phyloP scores from a whole-genome alignment of 2,113 vertebrate species.

The Rhynchopsitta pachyrhyncha region DNA sequence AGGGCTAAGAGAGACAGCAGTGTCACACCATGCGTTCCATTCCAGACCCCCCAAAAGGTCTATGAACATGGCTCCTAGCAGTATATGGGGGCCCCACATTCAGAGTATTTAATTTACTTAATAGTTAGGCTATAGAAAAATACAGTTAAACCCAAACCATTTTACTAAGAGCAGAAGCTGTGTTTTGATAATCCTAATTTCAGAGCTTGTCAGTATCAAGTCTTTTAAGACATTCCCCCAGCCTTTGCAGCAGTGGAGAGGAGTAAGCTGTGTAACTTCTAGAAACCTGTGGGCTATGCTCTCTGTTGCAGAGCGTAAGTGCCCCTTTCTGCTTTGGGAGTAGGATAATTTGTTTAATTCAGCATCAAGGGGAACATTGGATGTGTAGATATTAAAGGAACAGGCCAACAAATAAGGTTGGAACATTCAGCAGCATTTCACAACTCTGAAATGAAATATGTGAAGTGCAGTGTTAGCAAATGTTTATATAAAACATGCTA shows the following conservation, averaged over 20 bases:
- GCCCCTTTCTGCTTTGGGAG: not conserved
- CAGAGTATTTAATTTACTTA: not conserved
- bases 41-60: not conserved
- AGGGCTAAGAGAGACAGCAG: not conserved
- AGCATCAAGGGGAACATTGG: not conserved
- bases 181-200: not conserved
- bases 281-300: not conserved
- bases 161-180: not conserved
- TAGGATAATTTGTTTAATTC: not conserved
- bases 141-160: not conserved
- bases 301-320: not conserved
- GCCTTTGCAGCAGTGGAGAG: not conserved
- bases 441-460: not conserved
- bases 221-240: not conserved
- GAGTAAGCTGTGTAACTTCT: not conserved
- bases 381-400: not conserved
- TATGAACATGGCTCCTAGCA: not conserved
- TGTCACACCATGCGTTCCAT: not conserved
- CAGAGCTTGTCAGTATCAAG: not conserved
- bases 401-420: not conserved
- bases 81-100: not conserved
- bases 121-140: not conserved
- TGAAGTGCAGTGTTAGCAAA: conserved; percentile 6
- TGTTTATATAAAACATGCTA: conserved; percentile 5
- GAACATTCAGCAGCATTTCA: not conserved